Evolutionary conservation across 2,113 vertebrate genomes (phyloP).

Genomic region (Galbula dea): DNA sequence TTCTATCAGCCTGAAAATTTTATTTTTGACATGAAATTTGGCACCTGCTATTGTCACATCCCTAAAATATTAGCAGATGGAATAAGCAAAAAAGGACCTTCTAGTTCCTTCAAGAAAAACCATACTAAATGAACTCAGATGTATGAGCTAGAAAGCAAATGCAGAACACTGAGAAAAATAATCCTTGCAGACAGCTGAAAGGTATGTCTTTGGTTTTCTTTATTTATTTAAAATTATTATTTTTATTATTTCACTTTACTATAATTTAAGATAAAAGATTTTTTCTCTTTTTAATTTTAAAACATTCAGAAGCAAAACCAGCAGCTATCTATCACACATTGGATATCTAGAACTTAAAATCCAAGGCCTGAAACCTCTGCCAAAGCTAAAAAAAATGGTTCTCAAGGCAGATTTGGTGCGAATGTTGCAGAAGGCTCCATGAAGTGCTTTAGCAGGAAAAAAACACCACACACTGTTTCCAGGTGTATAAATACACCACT

Average conservation of each 20-base stretch:
- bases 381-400: background rate
- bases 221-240: background rate
- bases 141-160: background rate
- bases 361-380: background rate
- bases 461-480: background rate
- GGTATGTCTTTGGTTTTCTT: background rate
- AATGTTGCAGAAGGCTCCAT: background rate
- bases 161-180: background rate
- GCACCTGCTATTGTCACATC: background rate
- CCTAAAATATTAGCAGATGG: background rate
- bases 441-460: background rate
- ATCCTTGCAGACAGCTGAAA: background rate
- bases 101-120: background rate
- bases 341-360: background rate
- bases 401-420: background rate
- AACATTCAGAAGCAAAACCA: background rate
- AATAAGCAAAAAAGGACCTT: background rate
- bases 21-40: constrained; percentile 31
- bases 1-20: constrained; percentile 22
- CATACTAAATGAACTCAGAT: background rate
- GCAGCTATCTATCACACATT: background rate
- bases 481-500: background rate
- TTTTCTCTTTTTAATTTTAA: background rate
- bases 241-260: background rate
- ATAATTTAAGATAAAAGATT: background rate